These are phyloP conservation scores for Torymus aiolomorphi DNA, from an alignment of 2,888 invertebrate genomes.

Conservation along the genomic window DNA sequence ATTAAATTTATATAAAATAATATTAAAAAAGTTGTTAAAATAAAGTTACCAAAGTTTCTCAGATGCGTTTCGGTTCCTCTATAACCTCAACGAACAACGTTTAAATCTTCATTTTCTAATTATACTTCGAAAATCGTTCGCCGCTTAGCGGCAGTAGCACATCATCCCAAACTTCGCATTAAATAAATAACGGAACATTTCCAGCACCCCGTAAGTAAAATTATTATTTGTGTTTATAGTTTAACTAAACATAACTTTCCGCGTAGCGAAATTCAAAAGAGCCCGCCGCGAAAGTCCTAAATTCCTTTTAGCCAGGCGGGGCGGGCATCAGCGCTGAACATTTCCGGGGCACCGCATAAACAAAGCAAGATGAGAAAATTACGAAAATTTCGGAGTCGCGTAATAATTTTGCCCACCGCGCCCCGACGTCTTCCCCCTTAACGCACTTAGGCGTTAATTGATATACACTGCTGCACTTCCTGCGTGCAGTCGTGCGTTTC, in stretches of 20 bases:
- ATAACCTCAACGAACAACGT: no score
- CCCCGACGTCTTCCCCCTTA: conserved; percentile 39
- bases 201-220: neutral
- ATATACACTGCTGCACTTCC: conserved; percentile 38
- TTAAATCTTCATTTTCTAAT: no score
- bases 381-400: conserved; percentile 27
- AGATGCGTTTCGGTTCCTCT: no score
- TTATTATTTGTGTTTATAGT: neutral
- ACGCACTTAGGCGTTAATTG: conserved; percentile 48
- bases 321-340: neutral
- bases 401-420: conserved; percentile 32
- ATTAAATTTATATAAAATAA: no score
- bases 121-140: no score
- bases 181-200: neutral
- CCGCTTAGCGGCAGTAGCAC: no score
- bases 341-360: neutral
- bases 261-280: neutral
- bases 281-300: neutral
- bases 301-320: conserved; percentile 7
- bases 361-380: conserved; percentile 31
- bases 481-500: neutral
- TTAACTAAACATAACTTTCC: neutral
- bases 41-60: no score
- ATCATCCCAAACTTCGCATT: no score
- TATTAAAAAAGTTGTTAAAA: no score